Evolutionary conservation across 2,888 invertebrate genomes (phyloP), one percentile per base, ranked within the genome.

Genomic region (Alitta virens): DNA sequence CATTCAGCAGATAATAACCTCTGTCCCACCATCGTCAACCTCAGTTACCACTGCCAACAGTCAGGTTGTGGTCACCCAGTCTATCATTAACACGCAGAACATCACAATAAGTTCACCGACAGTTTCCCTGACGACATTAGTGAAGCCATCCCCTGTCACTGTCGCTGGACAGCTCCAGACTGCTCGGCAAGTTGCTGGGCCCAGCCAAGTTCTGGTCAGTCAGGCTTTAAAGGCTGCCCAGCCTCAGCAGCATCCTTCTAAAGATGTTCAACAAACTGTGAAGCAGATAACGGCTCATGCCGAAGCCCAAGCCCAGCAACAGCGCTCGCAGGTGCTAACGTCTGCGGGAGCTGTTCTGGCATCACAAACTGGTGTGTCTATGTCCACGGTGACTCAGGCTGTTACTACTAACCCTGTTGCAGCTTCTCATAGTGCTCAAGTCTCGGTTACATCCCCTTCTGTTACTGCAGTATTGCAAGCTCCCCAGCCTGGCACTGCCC

Each of bases 1-100:
- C 43, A 71, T 71, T 9, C 74, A 73, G 60, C 74, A 75, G 65
- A 74, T 76, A 52, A 76, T 77, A 2, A 60, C 68, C 2, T 60
- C 63, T 1, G 59, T 64, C 38, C 52, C 67, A 1, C 60, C 63
- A 12, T 38, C 60, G 14, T 49, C 53, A 38, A 49, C 55, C 25
- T 42, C 49, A 5, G 46, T 54, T 21, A 52, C 60, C 18, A 38
- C 56, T 25, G 56, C 66, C 1, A 33, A 33, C 12, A 33, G 33
- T 12, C n/a, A n/a, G n/a, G 33, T 33, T 5, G 33, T 33, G 33
- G 33, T 33, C 33, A 33, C 33, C 33, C 33, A 33, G 33, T 12
- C 33, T 12, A 64, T 65, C n/a, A 58, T 65, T 26, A 56, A 50
- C 53, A 67, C 63, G 24, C 68, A 65, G 56, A 33, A 62, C 24